Evolutionary conservation across 2,113 vertebrate genomes (phyloP).

Genomic region (Malurus alboscapulatus): DNA sequence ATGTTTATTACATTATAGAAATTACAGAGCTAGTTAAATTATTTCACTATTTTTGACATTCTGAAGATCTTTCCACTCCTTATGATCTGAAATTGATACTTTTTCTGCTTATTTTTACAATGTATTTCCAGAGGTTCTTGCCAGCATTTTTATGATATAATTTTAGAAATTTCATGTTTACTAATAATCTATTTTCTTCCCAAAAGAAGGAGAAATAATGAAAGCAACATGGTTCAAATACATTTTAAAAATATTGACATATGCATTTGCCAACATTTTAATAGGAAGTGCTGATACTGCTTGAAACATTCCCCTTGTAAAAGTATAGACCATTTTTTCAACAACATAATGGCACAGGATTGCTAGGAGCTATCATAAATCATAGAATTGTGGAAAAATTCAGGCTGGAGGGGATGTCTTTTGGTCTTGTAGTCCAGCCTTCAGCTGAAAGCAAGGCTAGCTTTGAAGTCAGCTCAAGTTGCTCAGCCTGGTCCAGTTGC

Average conservation of each 20-base stretch:
- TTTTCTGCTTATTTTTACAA: slow-evolving; percentile 45
- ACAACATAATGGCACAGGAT: neutral
- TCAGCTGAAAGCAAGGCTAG: neutral
- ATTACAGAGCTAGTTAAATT: slow-evolving; percentile 62
- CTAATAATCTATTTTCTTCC: slow-evolving; percentile 12
- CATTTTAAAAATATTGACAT: neutral
- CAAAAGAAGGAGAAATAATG: neutral
- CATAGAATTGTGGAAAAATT: slow-evolving; percentile 30
- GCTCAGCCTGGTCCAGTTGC: neutral
- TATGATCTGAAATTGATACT: slow-evolving; percentile 57
- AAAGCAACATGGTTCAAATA: neutral
- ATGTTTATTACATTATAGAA: slow-evolving; percentile 64
- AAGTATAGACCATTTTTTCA: slow-evolving; percentile 25
- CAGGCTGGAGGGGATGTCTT: neutral
- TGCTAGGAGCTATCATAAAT: slow-evolving; percentile 37
- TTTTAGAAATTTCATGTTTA: slow-evolving; percentile 45
- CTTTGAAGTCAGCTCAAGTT: slow-evolving; percentile 34
- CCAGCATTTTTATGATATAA: slow-evolving; percentile 31
- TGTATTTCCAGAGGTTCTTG: slow-evolving; percentile 30
- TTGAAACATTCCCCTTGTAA: slow-evolving; percentile 12
- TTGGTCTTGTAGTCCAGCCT: neutral
- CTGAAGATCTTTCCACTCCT: slow-evolving; percentile 61
- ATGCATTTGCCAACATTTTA: neutral
- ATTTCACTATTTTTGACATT: slow-evolving; percentile 62
- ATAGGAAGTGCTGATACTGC: neutral